Conservation (phyloP, 2,113 vertebrate genomes). For the Hemibagrus wyckioides region DNA sequence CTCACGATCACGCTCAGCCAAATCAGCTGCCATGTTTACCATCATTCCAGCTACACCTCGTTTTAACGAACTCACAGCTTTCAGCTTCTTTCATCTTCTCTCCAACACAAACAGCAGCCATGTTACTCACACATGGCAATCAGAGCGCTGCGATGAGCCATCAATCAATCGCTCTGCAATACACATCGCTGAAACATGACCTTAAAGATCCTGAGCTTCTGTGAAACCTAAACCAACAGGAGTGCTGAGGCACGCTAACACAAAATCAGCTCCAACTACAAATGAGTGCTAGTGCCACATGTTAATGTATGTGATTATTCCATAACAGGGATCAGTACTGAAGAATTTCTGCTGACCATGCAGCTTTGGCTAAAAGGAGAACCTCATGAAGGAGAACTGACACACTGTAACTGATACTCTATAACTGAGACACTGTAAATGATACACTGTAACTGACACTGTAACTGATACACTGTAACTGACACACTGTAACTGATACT, state of each 20-base stretch:
- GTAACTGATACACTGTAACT: neutral
- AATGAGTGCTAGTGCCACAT: neutral
- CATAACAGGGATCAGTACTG: neutral
- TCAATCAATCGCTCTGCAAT: slow-evolving; percentile 7
- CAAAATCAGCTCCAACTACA: neutral
- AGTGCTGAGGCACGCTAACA: neutral
- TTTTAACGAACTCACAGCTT: slow-evolving; percentile 27
- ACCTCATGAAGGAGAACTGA: neutral
- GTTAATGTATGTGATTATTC: neutral
- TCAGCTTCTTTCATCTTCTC: slow-evolving; percentile 31
- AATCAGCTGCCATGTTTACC: slow-evolving; percentile 25
- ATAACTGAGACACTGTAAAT: neutral
- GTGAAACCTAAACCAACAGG: neutral
- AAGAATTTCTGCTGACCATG: neutral
- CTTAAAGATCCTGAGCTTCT: neutral
- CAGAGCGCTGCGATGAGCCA: neutral
- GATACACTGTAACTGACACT: neutral
- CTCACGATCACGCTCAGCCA: slow-evolving; percentile 25
- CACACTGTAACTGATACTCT: neutral
- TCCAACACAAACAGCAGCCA: slow-evolving; percentile 42
- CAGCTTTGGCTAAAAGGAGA: neutral
- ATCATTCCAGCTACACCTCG: slow-evolving; percentile 3
- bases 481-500: neutral
- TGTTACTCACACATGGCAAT: slow-evolving; percentile 27
- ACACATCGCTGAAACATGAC: neutral